Base-by-base conservation (phyloP, 1,140 invertebrate genomes). In the Asobara japonica region DNA sequence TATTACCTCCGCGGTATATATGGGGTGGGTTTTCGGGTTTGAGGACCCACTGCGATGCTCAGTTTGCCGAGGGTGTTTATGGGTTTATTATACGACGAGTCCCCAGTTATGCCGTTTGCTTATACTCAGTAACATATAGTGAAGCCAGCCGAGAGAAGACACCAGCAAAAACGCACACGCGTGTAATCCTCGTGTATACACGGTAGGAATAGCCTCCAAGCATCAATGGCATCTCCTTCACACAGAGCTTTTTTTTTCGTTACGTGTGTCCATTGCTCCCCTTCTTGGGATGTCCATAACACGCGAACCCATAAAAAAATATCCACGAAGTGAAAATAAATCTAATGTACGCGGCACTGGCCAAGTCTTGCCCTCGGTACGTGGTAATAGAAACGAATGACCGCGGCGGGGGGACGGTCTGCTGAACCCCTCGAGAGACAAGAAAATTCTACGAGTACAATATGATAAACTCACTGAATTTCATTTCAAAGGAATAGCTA, bases 261-360 rank as follows among this genome's bases (percentile, higher is more conserved):
- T 73, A 70, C 64, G 51, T 71, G 70, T 75, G 73, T 75, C 72
- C 71, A 73, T 68, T 64, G 48, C 22, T 45, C 56, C n/a, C 6
- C 62, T 62, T 51, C 41, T 20, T 56, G 20, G 51, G 51, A 61
- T 69, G 76, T 79, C 81, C 67, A 74, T 80, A 80, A 78, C 79
- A 77, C 79, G 74, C 75, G 65, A 67, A 70, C 74, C 75, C 80
- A 82, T 86, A 86, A 86, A 86, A 85, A 82, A 83, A 81, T 82
- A 83, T 76, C 83, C 78, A 82, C 71, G 67, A 71, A 86, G 86
- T 85, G 84, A 86, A 87, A 87, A 86, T 87, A 87, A 87, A 86
- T 87, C 85, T 84, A 84, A 82, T 81, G 60, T 64, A 66, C 51
- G 25, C 30, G 27, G 8, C 11, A 62, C 60, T 62, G 41, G 36